A percentile compares a stretch with the other conserved stretches of the same genome.
Evolutionary conservation across 2,113 vertebrate genomes (phyloP).

Genomic region (Willisornis vidua): DNA sequence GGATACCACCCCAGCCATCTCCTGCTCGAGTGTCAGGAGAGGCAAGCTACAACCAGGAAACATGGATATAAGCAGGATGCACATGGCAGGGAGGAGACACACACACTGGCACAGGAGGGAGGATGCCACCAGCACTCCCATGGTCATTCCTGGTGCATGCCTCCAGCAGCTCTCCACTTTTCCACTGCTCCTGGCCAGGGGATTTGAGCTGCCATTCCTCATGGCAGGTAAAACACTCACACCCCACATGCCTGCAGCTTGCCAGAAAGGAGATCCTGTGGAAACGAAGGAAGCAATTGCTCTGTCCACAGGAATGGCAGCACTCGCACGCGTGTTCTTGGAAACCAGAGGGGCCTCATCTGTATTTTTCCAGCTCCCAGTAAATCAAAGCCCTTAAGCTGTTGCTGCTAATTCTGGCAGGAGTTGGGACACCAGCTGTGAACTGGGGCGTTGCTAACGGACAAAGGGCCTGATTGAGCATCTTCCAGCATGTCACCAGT

Average conservation of each 20-base stretch:
- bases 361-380: constrained; percentile 42
- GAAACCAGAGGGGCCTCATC: constrained; percentile 13
- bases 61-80: neutral
- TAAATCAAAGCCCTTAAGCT: constrained; percentile 62
- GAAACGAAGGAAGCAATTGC: neutral
- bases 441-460: constrained; percentile 26
- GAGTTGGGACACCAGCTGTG: constrained; percentile 52
- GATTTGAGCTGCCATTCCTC: neutral
- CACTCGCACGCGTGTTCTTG: neutral
- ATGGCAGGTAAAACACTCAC: neutral
- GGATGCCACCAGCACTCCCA: neutral
- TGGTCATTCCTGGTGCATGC: rapidly evolving
- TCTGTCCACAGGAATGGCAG: neutral
- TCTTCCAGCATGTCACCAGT: rapidly evolving
- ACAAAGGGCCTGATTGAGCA: neutral
- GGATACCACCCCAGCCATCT: neutral
- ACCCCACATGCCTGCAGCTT: neutral
- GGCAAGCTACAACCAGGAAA: rapidly evolving
- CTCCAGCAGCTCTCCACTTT: neutral
- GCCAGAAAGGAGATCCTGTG: neutral
- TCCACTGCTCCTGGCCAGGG: neutral
- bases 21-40: neutral
- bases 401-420: constrained; percentile 59
- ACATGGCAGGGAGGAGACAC: neutral
- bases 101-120: neutral